Conservation (phyloP, 2,113 vertebrate genomes). For the Neogale vison region DNA sequence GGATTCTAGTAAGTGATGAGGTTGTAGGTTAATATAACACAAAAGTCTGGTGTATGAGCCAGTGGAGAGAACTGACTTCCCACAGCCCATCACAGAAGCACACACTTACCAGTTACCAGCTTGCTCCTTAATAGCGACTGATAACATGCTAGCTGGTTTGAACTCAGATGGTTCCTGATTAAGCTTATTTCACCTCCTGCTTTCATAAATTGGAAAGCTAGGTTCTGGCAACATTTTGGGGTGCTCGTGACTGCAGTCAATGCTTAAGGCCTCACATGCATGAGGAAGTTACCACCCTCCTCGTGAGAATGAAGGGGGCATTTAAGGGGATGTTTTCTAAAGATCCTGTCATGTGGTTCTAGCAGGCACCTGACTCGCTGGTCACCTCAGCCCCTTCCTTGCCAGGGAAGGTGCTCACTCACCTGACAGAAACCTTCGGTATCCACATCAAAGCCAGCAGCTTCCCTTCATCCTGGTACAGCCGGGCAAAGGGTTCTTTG, state of each 20-base stretch:
- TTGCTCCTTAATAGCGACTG: neutral
- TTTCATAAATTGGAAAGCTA: neutral
- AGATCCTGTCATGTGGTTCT: neutral
- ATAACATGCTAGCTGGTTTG: too few relatives aligned
- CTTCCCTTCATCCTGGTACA: neutral
- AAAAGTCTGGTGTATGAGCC: neutral
- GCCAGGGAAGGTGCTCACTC: neutral
- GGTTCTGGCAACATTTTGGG: neutral
- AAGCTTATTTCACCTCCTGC: neutral
- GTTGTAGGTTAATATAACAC: neutral
- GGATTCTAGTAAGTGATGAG: neutral
- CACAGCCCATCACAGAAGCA: neutral
- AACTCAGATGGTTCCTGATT: neutral
- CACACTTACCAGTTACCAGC: too few relatives aligned
- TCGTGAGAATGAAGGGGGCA: accelerated
- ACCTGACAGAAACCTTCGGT: neutral
- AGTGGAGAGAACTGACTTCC: too few relatives aligned
- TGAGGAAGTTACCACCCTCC: neutral
- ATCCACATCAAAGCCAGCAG: too few relatives aligned
- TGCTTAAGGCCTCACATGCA: neutral
- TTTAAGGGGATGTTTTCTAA: neutral
- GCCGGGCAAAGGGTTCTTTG: neutral
- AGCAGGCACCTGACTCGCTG: accelerated
- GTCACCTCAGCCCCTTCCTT: neutral
- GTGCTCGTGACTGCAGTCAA: neutral